Evolutionary conservation across 2,888 invertebrate species (phyloP).

Genomic region (Mayetiola destructor): DNA sequence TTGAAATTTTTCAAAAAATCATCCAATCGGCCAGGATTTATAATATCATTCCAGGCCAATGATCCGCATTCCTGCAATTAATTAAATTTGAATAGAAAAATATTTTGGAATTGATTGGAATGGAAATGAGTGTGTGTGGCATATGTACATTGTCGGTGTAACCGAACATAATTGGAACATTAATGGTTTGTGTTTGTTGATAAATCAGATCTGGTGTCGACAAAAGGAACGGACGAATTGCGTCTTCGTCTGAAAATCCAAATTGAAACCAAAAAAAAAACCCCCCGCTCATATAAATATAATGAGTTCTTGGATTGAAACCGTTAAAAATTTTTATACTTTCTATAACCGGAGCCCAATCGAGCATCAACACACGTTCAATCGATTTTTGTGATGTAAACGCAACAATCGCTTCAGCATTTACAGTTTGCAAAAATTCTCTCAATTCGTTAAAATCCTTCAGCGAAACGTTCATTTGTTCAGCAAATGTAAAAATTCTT

Average conservation of each 20-base stretch:
- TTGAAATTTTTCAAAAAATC: neutral
- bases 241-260: neutral
- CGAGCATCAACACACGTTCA: neutral
- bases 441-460: neutral
- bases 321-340: neutral
- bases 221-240: neutral
- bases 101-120: neutral
- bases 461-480: neutral
- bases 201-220: neutral
- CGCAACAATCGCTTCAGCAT: neutral
- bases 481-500: neutral
- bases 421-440: neutral
- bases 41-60: neutral
- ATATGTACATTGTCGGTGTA: neutral
- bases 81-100: neutral
- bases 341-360: conserved; percentile 6
- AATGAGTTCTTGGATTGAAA: no score
- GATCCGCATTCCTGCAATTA: neutral
- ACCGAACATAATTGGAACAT: neutral
- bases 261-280: no score
- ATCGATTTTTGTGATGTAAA: neutral
- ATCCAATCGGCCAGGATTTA: neutral
- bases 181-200: neutral
- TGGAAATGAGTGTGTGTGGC: neutral
- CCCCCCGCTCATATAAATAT: no score